Base-by-base conservation (phyloP, 2,113 vertebrate species). In the Ursus arctos region DNA sequence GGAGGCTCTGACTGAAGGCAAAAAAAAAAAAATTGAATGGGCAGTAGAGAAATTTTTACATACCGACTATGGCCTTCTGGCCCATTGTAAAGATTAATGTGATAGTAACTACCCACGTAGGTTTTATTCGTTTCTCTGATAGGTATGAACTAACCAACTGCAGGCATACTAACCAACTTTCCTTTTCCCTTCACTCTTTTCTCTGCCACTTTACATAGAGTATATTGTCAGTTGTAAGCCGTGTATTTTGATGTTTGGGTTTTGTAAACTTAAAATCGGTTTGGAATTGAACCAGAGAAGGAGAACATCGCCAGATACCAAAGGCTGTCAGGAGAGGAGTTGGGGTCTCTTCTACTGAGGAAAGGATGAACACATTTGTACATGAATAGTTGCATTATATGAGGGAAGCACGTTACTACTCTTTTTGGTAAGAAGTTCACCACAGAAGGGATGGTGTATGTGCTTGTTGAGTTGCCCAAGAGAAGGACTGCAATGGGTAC, bases 401-500 rank as follows among this genome's bases (percentile, higher is more conserved):
- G 63, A 63, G 40, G 77, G 59, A 28, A 87, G 21, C 28, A 0
- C 69, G 24, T 69, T 49, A 51, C 18, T 40, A 18, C 10, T 77
- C 15, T 40, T 43, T 0, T 40, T 59, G 8, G 16, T n/a, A 47
- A 90, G 80, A 71, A n/a, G 7, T 24, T 31, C 9, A 6, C 13
- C 85, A n/a, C 7, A 19, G 28, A 40, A 22, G 36, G 55, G 22
- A 26, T 6, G 13, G 33, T 26, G 2, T 12, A 2, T 0, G 0
- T n/a, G 31, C 13, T 4, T 14, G 69, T 1, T 21, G 19, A 74
- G 47, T 36, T 33, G 33, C 40, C 2, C 2, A 4, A 14, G 16
- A 36, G 40, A 28, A 55, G 31, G n/a, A 40, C n/a, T 47, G 0
- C 8, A 15, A 6, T 47, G 7, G 21, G 10, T 31, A 4, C 59